Evolutionary conservation across 2,888 invertebrate species (phyloP).

Genomic region (Neelides folsomi): DNA sequence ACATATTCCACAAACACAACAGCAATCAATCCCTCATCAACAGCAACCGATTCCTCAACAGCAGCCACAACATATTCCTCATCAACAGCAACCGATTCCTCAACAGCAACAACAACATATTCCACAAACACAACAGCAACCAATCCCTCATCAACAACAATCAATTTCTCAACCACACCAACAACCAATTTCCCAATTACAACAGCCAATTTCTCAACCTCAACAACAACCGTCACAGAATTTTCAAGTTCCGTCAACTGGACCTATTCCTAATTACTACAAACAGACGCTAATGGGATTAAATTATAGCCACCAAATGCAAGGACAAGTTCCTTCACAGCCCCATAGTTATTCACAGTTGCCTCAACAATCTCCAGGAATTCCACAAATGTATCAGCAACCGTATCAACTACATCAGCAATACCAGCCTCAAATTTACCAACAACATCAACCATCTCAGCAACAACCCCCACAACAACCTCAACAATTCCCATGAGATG

Average conservation of each 20-base stretch:
- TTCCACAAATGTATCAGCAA: slow-evolving; percentile 6
- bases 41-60: slow-evolving; percentile 5
- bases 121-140: slow-evolving; percentile 8
- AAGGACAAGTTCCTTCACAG: slow-evolving; percentile 9
- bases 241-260: slow-evolving; percentile 2
- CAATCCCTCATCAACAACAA: neutral
- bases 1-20: neutral
- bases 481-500: slow-evolving; percentile 1
- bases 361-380: slow-evolving; percentile 12
- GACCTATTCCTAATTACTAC: slow-evolving; percentile 1
- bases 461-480: neutral
- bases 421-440: neutral
- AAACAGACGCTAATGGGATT: neutral
- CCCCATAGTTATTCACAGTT: slow-evolving; percentile 4
- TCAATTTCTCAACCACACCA: slow-evolving; percentile 2
- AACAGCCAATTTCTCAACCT: slow-evolving; percentile 4
- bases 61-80: neutral
- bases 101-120: slow-evolving; percentile 32
- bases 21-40: neutral
- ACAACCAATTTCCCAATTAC: slow-evolving; percentile 10
- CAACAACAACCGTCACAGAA: slow-evolving; percentile 14
- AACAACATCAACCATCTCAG: slow-evolving; percentile 1
- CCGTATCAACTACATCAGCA: slow-evolving; percentile 2
- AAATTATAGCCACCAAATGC: neutral
- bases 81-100: slow-evolving; percentile 5